Conservation (phyloP, 2,888 invertebrate genomes). For the Torymus tubicola region DNA sequence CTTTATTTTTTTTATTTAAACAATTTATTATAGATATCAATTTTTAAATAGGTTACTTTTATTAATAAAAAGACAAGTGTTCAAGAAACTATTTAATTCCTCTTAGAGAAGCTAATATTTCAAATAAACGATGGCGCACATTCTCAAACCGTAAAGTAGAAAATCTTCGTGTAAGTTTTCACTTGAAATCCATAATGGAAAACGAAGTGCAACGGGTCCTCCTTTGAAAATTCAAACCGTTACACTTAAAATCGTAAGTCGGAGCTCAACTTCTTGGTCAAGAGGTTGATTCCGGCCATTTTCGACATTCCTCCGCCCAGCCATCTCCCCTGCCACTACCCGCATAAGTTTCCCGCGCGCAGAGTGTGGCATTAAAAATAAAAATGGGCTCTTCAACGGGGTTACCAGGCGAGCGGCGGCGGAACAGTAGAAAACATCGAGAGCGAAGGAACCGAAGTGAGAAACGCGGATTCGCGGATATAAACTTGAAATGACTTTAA, state of each 20-base stretch:
- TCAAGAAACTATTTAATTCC: no score
- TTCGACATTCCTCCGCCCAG: neutral
- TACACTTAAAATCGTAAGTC: neutral
- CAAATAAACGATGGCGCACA: no score
- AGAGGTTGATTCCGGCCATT: constrained; percentile 3
- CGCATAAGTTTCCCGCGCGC: neutral
- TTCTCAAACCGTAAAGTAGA: no score
- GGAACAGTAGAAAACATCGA: neutral
- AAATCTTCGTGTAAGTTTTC: no score
- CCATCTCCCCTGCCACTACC: no score
- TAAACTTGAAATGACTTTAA: constrained; percentile 55
- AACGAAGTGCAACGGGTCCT: neutral
- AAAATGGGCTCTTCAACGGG: constrained; percentile 24
- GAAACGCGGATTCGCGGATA: constrained; percentile 39
- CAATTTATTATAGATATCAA: no score
- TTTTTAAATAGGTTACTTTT: no score
- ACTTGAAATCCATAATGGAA: neutral
- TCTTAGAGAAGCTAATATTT: no score
- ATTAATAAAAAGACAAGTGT: no score
- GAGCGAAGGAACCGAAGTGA: neutral
- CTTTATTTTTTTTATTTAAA: no score
- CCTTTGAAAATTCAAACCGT: neutral
- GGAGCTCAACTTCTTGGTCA: neutral
- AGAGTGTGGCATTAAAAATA: constrained; percentile 21
- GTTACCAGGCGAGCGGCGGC: neutral